Evolutionary conservation across 2,797 vertebrate genomes (phyloP).

Genomic region (Iguana delicatissima): DNA sequence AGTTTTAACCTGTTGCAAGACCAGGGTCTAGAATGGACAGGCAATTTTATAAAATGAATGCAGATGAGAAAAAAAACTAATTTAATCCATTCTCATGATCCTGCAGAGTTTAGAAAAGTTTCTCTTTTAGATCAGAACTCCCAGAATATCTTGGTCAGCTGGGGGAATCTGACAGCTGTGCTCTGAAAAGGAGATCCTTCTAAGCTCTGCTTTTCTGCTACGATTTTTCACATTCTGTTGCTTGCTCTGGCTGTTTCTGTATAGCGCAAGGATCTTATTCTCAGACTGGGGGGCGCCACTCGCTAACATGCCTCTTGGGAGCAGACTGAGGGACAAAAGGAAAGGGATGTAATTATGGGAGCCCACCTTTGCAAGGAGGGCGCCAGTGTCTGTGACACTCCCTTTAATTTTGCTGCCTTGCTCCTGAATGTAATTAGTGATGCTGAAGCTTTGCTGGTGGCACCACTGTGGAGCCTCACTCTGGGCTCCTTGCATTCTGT

Average conservation of each 20-base stretch:
- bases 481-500: not conserved
- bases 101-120: not conserved
- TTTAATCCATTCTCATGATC: not conserved
- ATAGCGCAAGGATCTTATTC: not conserved
- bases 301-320: not conserved
- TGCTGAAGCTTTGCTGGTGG: constrained; percentile 27
- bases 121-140: not conserved
- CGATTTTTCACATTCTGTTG: not conserved
- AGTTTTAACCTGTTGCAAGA: not conserved
- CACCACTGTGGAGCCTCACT: not conserved
- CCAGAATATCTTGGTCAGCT: not conserved
- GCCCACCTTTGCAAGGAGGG: not conserved
- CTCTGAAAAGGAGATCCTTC: not conserved
- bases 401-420: constrained; percentile 43
- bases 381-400: not conserved
- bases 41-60: not conserved
- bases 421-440: constrained; percentile 28
- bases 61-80: not conserved
- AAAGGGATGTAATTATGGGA: constrained; percentile 35
- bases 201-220: not conserved
- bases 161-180: not conserved
- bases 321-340: not conserved
- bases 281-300: not conserved
- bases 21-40: not conserved
- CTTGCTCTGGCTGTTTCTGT: not conserved